These are phyloP conservation scores for Pristionchus fissidentatus DNA, from an alignment of 2,888 invertebrate species.

Conservation along the genomic window DNA sequence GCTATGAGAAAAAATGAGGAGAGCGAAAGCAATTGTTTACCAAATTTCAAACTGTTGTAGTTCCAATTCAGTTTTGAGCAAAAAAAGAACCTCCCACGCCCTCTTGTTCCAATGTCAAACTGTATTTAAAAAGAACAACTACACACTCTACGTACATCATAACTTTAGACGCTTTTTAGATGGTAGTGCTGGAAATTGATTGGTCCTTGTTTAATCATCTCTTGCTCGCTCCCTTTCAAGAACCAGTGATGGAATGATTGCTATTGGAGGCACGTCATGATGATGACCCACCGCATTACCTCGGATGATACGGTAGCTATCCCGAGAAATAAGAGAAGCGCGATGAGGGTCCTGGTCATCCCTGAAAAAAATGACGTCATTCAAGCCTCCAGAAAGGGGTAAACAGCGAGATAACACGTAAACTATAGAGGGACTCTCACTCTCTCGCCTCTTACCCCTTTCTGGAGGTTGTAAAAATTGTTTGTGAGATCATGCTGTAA, in stretches of 20 bases:
- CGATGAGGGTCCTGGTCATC: neutral
- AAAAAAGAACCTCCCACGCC: too few relatives aligned
- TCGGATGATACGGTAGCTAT: neutral
- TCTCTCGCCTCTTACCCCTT: neutral
- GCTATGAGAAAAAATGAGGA: too few relatives aligned
- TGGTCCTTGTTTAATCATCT: conserved; percentile 32
- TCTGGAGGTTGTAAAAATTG: neutral
- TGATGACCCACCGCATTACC: conserved; percentile 2
- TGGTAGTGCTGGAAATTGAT: neutral
- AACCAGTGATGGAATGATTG: neutral
- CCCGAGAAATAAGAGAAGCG: neutral
- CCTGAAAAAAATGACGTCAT: too few relatives aligned
- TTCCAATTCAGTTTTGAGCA: too few relatives aligned
- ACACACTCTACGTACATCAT: too few relatives aligned
- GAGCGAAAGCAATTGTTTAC: too few relatives aligned
- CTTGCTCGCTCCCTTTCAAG: too few relatives aligned
- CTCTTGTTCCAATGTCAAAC: too few relatives aligned
- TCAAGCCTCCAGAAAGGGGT: neutral
- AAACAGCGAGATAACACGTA: neutral
- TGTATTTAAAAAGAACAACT: too few relatives aligned
- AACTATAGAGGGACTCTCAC: neutral
- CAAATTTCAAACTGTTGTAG: too few relatives aligned
- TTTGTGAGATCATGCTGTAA: neutral
- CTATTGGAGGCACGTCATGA: neutral
- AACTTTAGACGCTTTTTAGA: neutral